Percentiles rank a stretch among this genome's conserved stretches.
Evolutionary conservation across 2,797 vertebrate species (phyloP).

Genomic region (Distichodus sexfasciatus): DNA sequence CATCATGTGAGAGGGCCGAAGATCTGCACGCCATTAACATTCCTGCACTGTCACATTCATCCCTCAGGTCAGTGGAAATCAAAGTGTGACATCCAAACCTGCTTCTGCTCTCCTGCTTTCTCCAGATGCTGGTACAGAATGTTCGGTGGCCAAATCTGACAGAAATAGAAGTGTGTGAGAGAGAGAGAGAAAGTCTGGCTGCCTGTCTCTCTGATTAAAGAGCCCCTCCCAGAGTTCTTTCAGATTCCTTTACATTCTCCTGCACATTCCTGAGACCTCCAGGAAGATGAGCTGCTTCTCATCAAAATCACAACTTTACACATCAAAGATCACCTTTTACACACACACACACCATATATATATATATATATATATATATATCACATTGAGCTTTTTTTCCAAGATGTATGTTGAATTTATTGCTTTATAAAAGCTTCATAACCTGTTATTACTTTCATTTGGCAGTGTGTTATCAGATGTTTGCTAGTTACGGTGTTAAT

Average conservation of each 20-base stretch:
- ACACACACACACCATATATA: slow-evolving; percentile 20
- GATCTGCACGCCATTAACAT: slow-evolving; percentile 57
- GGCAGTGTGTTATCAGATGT: too few species aligned
- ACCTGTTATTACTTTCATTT: too few species aligned
- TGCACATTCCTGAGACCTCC: slow-evolving; percentile 52
- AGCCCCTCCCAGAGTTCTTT: slow-evolving; percentile 48
- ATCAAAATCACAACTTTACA: slow-evolving; percentile 54
- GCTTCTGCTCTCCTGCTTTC: slow-evolving; percentile 33
- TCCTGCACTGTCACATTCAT: slow-evolving; percentile 51
- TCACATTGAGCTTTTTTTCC: too few species aligned
- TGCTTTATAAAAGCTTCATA: too few species aligned
- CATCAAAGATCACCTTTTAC: slow-evolving; percentile 59
- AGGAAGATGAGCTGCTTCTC: slow-evolving; percentile 56
- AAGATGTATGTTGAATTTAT: too few species aligned
- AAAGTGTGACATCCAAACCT: slow-evolving; percentile 47
- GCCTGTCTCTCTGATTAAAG: slow-evolving; percentile 50
- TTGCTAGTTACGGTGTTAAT: too few species aligned
- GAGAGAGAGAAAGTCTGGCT: slow-evolving; percentile 10
- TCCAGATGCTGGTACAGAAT: slow-evolving; percentile 37
- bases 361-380: slow-evolving; percentile 3
- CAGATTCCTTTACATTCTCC: slow-evolving; percentile 47
- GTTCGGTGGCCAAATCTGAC: slow-evolving; percentile 22
- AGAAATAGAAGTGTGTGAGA: not conserved
- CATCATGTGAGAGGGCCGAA: slow-evolving; percentile 34
- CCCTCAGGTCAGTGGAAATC: slow-evolving; percentile 46